Base-by-base conservation (phyloP, 2,888 invertebrate genomes). In the Trichopoda pennipes region DNA sequence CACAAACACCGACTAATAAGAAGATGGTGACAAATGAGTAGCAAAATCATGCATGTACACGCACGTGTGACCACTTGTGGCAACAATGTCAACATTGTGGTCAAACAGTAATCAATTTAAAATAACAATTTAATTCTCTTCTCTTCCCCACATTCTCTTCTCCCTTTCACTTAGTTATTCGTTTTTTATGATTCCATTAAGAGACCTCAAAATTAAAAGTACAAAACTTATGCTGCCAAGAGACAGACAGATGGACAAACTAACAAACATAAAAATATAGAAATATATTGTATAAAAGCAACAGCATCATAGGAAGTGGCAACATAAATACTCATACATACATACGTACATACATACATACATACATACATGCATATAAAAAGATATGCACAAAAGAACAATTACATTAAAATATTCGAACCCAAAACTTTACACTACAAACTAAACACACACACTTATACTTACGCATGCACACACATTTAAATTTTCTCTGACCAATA, bases 71-170 rank as follows among this genome's bases (percentile, higher is more conserved):
- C 78, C 73, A 81, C 78, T 81, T 81, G 81, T 81, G 81, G 78
- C 78, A 78, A 78, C 74, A 81, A 78, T 78, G 81, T 81, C 77
- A 81, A 74, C 81, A 78, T 81, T 81, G 81, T 78, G 81, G 81
- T 81, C 78, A 64, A 81, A 81, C 78, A 70, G 81, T 81, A 81
- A 81, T 81, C 81, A 81, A 81, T 81, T 81, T 81, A 81, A 81
- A 81, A 81, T 81, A 78, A 42, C 78, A 78, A 78, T 70, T 81
- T 38, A 53, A 72, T 66, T 44, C 21, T 61, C 53, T 60, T 28
- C 28, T 28, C 7, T 28, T 28, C 35, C 47, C 17, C n/a, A 16
- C 47, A 8, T n/a, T 47, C 7, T 12, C 47, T 21, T 23, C 32
- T n/a, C 14, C 16, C 55, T 44, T 19, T n/a, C 14, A 14, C 10